These are phyloP conservation scores for Drosophila biarmipes DNA, from an alignment of 1,140 invertebrate species.

Conservation along the genomic window DNA sequence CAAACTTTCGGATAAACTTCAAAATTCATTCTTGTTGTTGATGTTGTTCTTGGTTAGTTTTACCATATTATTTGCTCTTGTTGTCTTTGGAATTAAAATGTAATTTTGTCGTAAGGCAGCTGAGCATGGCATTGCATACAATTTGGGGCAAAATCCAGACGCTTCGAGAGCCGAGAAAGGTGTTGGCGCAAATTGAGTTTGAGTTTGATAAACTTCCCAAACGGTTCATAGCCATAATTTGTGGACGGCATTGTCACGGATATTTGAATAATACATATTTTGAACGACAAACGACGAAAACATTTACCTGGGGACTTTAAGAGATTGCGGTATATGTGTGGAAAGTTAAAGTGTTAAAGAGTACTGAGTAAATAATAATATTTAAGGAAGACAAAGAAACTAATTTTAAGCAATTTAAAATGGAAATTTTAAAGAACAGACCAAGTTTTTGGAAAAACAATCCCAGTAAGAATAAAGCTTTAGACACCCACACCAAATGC, in stretches of 20 bases:
- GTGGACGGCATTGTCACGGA: conserved; percentile 40
- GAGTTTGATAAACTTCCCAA: conserved; percentile 52
- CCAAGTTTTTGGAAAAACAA: background rate
- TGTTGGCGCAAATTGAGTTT: conserved; percentile 39
- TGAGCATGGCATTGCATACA: conserved; percentile 59
- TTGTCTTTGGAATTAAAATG: conserved; percentile 75
- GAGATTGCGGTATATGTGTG: background rate
- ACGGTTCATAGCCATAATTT: conserved; percentile 35
- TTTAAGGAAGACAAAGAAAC: background rate
- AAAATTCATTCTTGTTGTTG: conserved; percentile 56
- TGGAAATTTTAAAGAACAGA: background rate
- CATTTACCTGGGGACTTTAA: background rate
- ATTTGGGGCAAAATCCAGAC: conserved; percentile 41
- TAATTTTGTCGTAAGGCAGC: conserved; percentile 73
- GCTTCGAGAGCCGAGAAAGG: conserved; percentile 7
- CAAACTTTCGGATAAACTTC: conserved; percentile 73
- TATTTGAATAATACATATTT: conserved; percentile 45
- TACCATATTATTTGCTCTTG: conserved; percentile 53
- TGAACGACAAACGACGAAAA: background rate
- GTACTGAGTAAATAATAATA: background rate
- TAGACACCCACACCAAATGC: conserved; percentile 9
- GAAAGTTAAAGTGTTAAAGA: background rate
- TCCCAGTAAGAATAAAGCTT: background rate
- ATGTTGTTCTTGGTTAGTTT: conserved; percentile 34
- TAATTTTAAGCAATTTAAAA: background rate